phyloP scores from a whole-genome alignment of 2,113 vertebrate species.

The Ranitomeya imitator region DNA sequence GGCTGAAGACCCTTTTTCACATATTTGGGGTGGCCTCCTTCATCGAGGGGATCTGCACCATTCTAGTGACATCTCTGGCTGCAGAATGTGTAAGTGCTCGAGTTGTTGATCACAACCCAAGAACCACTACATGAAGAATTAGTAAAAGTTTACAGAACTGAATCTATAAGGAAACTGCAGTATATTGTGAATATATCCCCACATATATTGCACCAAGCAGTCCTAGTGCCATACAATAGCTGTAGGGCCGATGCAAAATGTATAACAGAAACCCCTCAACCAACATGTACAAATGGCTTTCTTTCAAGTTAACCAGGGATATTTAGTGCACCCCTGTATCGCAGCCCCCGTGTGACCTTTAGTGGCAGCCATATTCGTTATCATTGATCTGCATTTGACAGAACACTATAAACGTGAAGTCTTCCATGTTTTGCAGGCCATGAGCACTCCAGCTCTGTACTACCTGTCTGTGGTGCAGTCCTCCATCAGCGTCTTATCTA shows the following conservation, averaged over 20 bases:
- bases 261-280: too few relatives aligned
- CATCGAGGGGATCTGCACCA: conserved; percentile 70
- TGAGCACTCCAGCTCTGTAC: conserved; percentile 67
- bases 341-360: too few relatives aligned
- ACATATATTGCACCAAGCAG: too few relatives aligned
- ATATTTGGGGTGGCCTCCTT: conserved; percentile 76
- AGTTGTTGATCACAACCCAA: neutral
- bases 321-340: too few relatives aligned
- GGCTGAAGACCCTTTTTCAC: conserved; percentile 66
- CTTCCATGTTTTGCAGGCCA: conserved; percentile 55
- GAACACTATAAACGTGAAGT: neutral
- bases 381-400: too few relatives aligned
- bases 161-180: too few relatives aligned
- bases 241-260: too few relatives aligned
- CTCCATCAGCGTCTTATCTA: conserved; percentile 57
- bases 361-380: too few relatives aligned
- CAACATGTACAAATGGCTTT: too few relatives aligned
- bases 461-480: conserved; percentile 61
- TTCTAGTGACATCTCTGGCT: conserved; percentile 72
- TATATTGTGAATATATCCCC: too few relatives aligned
- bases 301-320: too few relatives aligned
- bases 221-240: too few relatives aligned
- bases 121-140: neutral
- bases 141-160: neutral
- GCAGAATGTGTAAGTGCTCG: conserved; percentile 73